A percentile compares a stretch with the other conserved stretches of the same genome.
Conservation (phyloP, 2,113 vertebrate genomes). For the Colossoma macropomum region DNA sequence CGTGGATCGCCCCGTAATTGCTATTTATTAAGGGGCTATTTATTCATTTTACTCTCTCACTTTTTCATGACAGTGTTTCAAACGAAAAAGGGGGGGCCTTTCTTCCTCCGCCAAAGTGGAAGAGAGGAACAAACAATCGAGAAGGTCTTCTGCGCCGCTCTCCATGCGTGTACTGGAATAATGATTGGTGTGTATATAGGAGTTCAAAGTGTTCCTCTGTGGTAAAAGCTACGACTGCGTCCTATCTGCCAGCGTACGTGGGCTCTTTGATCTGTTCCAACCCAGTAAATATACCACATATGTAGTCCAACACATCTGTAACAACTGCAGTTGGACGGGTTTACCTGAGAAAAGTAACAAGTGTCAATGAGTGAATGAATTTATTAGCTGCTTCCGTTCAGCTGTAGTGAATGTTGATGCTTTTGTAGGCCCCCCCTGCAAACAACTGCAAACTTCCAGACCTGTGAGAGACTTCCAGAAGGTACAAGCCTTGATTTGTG, state of each 20-base stretch:
- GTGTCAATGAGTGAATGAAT: too few relatives aligned
- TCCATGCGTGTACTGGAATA: constrained; percentile 18
- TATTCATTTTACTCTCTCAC: constrained; percentile 12
- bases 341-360: too few relatives aligned
- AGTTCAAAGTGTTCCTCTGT: background rate
- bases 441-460: too few relatives aligned
- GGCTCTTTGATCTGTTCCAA: constrained; percentile 8
- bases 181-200: background rate
- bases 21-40: constrained; percentile 38
- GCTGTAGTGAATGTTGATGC: too few relatives aligned
- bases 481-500: too few relatives aligned
- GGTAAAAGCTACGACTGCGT: background rate
- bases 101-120: constrained; percentile 34
- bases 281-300: background rate
- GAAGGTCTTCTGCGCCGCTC: background rate
- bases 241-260: background rate
- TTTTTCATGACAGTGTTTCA: constrained; percentile 20
- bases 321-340: too few relatives aligned
- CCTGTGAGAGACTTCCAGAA: too few relatives aligned
- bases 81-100: background rate
- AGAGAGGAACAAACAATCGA: constrained; percentile 32
- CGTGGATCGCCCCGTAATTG: constrained; percentile 8
- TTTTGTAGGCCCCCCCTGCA: too few relatives aligned
- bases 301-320: too few relatives aligned
- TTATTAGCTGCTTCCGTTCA: too few relatives aligned